A percentile compares a stretch with the other conserved stretches of the same genome.
These are phyloP conservation scores for Napeogenes inachia DNA, from an alignment of 2,888 invertebrate species.

Conservation along the genomic window DNA sequence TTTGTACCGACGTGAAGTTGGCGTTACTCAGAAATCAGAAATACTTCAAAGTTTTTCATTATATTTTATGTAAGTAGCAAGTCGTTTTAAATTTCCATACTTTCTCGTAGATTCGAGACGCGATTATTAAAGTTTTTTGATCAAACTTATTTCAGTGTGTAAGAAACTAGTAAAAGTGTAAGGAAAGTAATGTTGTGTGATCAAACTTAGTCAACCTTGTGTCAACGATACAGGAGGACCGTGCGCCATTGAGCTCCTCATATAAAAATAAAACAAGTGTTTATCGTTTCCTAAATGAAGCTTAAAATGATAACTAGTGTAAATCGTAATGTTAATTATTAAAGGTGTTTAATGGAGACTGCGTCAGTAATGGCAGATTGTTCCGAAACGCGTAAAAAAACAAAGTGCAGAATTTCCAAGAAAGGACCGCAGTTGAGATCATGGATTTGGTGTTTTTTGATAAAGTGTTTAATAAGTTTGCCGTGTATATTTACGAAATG, in stretches of 20 bases:
- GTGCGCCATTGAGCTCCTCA: constrained; percentile 67
- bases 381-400: constrained; percentile 45
- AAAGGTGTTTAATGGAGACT: constrained; percentile 36
- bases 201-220: constrained; percentile 53
- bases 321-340: constrained; percentile 57
- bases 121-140: constrained; percentile 31
- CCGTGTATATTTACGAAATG: constrained; percentile 59
- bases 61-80: constrained; percentile 66
- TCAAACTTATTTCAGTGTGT: constrained; percentile 35
- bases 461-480: constrained; percentile 56
- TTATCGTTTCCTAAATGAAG: constrained; percentile 44
- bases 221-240: constrained; percentile 63
- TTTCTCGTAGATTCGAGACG: constrained; percentile 40
- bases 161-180: constrained; percentile 40
- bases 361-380: constrained; percentile 56
- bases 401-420: constrained; percentile 52
- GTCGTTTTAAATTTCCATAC: constrained; percentile 48
- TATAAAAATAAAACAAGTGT: constrained; percentile 53
- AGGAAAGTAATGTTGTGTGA: constrained; percentile 44
- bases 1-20: constrained; percentile 57
- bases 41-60: constrained; percentile 60
- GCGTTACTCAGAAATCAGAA: constrained; percentile 63
- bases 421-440: constrained; percentile 51
- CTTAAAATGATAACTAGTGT: constrained; percentile 41
- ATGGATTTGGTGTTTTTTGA: constrained; percentile 60